phyloP scores from a whole-genome alignment of 2,888 invertebrate genomes.

The Tenthredo livida region DNA sequence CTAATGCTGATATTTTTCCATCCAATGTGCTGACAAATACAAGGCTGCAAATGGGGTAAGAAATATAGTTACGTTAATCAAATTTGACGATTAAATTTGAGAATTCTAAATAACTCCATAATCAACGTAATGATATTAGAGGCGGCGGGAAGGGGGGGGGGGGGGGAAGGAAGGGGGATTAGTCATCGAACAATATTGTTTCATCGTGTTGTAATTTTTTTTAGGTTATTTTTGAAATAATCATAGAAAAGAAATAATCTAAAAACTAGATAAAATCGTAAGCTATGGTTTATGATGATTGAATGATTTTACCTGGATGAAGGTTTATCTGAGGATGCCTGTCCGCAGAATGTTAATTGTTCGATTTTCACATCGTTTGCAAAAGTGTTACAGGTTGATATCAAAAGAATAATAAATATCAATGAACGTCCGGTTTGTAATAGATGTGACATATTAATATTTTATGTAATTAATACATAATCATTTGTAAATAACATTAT shows the following conservation, averaged over 20 bases:
- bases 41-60: conserved; percentile 80
- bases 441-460: conserved; percentile 1
- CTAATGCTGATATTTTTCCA: conserved; percentile 91
- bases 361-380: conserved; percentile 59
- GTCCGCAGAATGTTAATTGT: conserved; percentile 61
- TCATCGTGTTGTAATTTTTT: neutral
- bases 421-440: neutral
- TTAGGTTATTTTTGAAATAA: neutral
- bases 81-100: neutral
- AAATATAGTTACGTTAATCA: neutral
- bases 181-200: conserved; percentile 22
- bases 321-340: conserved; percentile 57
- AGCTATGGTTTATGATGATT: neutral
- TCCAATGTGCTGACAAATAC: conserved; percentile 94
- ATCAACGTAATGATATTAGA: neutral
- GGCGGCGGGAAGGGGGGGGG: neutral
- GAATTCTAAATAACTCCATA: neutral
- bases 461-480: conserved; percentile 37
- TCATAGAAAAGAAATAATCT: neutral
- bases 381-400: conserved; percentile 35
- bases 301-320: conserved; percentile 38
- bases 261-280: neutral
- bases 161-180: neutral
- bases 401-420: conserved; percentile 4
- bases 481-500: conserved; percentile 24